Base-by-base conservation (phyloP, 2,888 invertebrate genomes). In the Tinea pellionella region DNA sequence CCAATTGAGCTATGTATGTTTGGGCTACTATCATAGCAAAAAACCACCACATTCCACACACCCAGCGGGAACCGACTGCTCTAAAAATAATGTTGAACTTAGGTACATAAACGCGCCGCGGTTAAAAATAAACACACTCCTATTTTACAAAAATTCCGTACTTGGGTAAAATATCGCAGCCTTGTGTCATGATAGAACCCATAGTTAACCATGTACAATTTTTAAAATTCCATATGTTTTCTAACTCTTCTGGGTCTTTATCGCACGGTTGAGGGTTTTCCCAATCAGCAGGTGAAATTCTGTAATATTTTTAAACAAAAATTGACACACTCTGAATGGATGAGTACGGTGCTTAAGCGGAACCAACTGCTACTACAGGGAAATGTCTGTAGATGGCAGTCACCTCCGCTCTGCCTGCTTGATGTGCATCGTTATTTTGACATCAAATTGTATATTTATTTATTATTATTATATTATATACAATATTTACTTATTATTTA, bases 181-280 rank as follows among this genome's bases (percentile, higher is more conserved):
- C 97, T 77, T 97, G 96, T 60, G 94, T 94, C 93, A 97, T 95
- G 66, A 97, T 92, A 0, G 96, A 95, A 0, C 96, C 96, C 77
- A 96, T 91, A 0, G 96, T 95, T 62, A 98, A 90, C 98, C 98
- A 99, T 62, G 96, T 90, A 65, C 96, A 95, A 78, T 97, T 98
- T 81, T 92, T 90, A 70, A 94, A 88, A 63, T 90, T 92, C 91
- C 97, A 97, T 68, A 93, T 92, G 72, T 97, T 97, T 81, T 97
- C 96, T 63, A 97, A 88, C 69, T 95, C 95, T 66, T 95, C 93
- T 15, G 95, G 92, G 71, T 93, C 93, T 62, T 91, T 90, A 69
- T 95, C 93, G 75, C 96, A 96, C 0, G 96, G 96, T 77, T 97
- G 96, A 9, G 96, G 95, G 81, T 96, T 96, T 77, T 95, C 94